These are phyloP conservation scores for Leptestheria dahalacensis DNA, from an alignment of 1,140 invertebrate genomes.

Conservation along the genomic window DNA sequence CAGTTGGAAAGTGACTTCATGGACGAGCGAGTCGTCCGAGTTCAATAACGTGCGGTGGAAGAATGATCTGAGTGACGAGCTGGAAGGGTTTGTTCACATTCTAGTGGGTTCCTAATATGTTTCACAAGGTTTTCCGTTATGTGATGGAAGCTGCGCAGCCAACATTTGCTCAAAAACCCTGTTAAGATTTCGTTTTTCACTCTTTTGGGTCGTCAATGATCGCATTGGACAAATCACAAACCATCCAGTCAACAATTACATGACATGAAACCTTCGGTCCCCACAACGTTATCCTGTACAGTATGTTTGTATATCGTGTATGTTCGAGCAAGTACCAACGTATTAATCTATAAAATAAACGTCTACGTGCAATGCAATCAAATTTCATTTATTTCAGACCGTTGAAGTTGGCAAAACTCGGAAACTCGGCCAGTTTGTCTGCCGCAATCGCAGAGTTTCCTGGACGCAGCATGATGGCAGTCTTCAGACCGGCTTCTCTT, in stretches of 20 bases:
- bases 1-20: slow-evolving; percentile 1
- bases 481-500: slow-evolving; percentile 46
- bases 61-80: slow-evolving; percentile 15
- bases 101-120: slow-evolving; percentile 20
- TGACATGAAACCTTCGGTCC: not conserved
- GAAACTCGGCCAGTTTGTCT: slow-evolving; percentile 40
- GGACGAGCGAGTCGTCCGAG: slow-evolving; percentile 24
- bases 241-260: not conserved
- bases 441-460: slow-evolving; percentile 52
- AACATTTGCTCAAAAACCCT: not conserved
- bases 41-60: slow-evolving; percentile 6
- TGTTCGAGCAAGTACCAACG: not conserved
- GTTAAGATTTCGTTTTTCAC: not conserved
- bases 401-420: slow-evolving; percentile 39
- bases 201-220: not conserved
- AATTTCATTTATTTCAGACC: not conserved
- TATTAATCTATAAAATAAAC: not conserved
- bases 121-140: not conserved
- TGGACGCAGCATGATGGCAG: slow-evolving; percentile 51
- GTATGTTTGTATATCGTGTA: not conserved
- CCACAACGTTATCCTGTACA: not conserved
- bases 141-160: not conserved
- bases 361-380: not conserved
- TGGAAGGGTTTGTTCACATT: slow-evolving; percentile 22
- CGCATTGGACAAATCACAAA: not conserved